Evolutionary conservation across 2,797 vertebrate species (phyloP).

Genomic region (Leuciscus waleckii): DNA sequence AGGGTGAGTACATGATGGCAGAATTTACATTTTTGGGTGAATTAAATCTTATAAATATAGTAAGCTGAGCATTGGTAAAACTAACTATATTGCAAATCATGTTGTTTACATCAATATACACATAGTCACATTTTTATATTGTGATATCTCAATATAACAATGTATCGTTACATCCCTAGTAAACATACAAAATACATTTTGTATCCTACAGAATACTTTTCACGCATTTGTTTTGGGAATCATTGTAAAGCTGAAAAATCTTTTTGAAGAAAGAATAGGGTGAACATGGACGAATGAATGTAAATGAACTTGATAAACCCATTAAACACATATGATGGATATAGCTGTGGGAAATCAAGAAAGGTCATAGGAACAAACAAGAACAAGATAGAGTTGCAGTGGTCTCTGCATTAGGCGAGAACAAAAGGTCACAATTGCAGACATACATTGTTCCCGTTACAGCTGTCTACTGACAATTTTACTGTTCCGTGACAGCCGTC

Average conservation of each 20-base stretch:
- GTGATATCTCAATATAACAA: too few species aligned
- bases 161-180: too few species aligned
- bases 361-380: constrained; percentile 18
- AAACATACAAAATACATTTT: background rate
- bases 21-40: too few species aligned
- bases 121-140: too few species aligned
- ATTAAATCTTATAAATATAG: too few species aligned
- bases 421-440: constrained; percentile 26
- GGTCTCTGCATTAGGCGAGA: constrained; percentile 8
- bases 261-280: background rate
- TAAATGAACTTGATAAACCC: background rate
- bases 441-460: constrained; percentile 30
- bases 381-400: constrained; percentile 24
- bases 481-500: constrained; percentile 36
- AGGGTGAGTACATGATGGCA: too few species aligned
- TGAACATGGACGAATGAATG: background rate
- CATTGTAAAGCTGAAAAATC: background rate
- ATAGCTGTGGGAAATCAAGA: background rate
- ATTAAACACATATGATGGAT: background rate
- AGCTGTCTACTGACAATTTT: constrained; percentile 38
- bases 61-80: too few species aligned
- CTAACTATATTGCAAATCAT: too few species aligned
- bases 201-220: background rate
- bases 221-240: background rate
- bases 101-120: too few species aligned